Percentiles rank a stretch among this genome's conserved stretches.
phyloP scores from a whole-genome alignment of 2,113 vertebrate genomes.

The Grammomys surdaster region DNA sequence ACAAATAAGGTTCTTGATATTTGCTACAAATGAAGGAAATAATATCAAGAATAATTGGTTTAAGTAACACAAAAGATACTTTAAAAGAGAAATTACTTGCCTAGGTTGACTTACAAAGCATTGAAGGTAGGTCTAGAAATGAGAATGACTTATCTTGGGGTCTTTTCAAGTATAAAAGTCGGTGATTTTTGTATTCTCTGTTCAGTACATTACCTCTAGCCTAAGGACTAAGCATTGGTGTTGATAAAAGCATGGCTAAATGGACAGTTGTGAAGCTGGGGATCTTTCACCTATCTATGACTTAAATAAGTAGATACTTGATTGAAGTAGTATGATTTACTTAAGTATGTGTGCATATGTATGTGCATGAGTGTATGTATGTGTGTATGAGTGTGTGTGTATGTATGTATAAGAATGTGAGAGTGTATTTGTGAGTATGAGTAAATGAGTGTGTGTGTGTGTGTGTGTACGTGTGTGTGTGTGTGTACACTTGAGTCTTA shows the following conservation, averaged over 20 bases:
- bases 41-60: slow-evolving; percentile 38
- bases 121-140: slow-evolving; percentile 2
- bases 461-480: neutral
- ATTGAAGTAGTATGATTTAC: slow-evolving; percentile 45
- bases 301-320: neutral
- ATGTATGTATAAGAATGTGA: no score
- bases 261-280: neutral
- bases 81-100: neutral
- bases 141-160: neutral
- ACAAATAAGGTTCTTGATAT: neutral
- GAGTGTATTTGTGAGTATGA: neutral
- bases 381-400: no score
- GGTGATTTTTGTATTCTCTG: slow-evolving; percentile 51
- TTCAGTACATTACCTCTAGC: neutral
- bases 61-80: neutral
- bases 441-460: neutral
- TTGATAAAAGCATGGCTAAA: neutral
- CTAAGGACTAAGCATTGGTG: neutral
- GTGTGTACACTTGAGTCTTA: no score
- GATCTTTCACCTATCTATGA: neutral
- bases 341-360: neutral
- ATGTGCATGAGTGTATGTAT: no score
- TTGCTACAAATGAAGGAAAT: neutral
- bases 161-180: neutral
- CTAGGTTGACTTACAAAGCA: slow-evolving; percentile 3